Percentiles rank a stretch among this genome's conserved stretches.
Conservation (phyloP, 1,140 invertebrate species). For the Chrysopa pallens region DNA sequence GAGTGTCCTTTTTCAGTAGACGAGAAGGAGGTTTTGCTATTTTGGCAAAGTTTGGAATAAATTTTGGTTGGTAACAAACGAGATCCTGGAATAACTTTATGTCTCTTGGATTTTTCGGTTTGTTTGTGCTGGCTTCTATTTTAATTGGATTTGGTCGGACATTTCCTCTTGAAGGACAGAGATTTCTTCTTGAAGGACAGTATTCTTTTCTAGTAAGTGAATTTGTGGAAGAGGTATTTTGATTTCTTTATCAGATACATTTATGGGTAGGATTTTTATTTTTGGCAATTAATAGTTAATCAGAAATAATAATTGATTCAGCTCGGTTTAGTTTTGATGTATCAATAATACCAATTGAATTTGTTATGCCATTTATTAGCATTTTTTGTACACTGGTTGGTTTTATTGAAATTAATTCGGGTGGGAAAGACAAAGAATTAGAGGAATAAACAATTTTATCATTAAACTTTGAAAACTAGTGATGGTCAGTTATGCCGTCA, state of each 20-base stretch:
- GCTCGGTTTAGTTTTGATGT: background rate
- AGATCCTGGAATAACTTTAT: constrained; percentile 15
- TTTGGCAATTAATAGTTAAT: too few relatives aligned
- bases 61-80: constrained; percentile 13
- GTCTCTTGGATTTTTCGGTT: constrained; percentile 18
- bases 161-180: constrained; percentile 17
- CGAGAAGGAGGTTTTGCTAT: constrained; percentile 10
- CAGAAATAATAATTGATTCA: background rate
- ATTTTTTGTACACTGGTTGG: background rate
- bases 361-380: background rate
- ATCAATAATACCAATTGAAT: background rate
- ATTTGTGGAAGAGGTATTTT: background rate
- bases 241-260: too few relatives aligned
- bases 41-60: constrained; percentile 11
- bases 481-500: background rate
- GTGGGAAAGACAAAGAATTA: too few relatives aligned
- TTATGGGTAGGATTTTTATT: too few relatives aligned
- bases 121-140: constrained; percentile 13
- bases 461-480: background rate
- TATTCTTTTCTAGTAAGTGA: background rate
- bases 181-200: background rate
- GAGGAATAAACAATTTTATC: background rate
- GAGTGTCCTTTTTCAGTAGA: constrained; percentile 5
- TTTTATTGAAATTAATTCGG: too few relatives aligned
- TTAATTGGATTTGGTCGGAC: constrained; percentile 20